Percentiles rank a stretch among this genome's conserved stretches.
Evolutionary conservation across 2,113 vertebrate genomes (phyloP).

Genomic region (Ailurus styani): DNA sequence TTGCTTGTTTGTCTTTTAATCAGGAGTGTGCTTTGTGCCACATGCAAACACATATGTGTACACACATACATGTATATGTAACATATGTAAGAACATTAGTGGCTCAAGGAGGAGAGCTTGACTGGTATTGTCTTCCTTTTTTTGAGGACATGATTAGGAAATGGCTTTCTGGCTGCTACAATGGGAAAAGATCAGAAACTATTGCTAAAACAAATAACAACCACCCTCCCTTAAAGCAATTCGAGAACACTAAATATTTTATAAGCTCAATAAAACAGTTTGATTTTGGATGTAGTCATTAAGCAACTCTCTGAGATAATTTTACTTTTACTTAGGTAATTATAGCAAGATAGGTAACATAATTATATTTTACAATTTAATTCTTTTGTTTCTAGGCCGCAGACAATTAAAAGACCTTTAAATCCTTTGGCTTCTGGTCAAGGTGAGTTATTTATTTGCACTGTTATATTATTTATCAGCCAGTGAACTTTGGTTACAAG

Average conservation of each 20-base stretch:
- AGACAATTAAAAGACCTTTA: conserved; percentile 88
- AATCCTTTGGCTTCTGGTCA: conserved; percentile 81
- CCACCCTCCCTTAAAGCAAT: background rate
- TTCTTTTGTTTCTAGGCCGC: conserved; percentile 83
- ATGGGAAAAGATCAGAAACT: background rate
- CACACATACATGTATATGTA: background rate
- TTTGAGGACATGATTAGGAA: conserved; percentile 38
- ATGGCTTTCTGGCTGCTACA: background rate
- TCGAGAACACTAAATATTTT: conserved; percentile 44
- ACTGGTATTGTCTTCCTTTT: background rate
- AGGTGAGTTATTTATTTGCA: conserved; percentile 80
- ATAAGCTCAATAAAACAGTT: conserved; percentile 17
- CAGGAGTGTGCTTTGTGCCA: background rate
- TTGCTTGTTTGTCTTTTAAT: background rate
- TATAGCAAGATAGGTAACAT: background rate
- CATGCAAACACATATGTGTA: background rate
- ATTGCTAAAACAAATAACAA: background rate
- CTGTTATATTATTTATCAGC: conserved; percentile 16
- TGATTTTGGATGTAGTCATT: conserved; percentile 16
- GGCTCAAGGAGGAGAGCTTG: background rate
- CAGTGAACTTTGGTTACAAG: background rate
- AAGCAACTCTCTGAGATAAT: conserved; percentile 17
- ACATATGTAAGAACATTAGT: background rate
- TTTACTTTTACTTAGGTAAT: background rate
- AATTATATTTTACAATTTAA: conserved; percentile 47